Percentiles rank a stretch among this genome's conserved stretches.
phyloP scores from a whole-genome alignment of 1,140 invertebrate species.

The Odontomachus brunneus region DNA sequence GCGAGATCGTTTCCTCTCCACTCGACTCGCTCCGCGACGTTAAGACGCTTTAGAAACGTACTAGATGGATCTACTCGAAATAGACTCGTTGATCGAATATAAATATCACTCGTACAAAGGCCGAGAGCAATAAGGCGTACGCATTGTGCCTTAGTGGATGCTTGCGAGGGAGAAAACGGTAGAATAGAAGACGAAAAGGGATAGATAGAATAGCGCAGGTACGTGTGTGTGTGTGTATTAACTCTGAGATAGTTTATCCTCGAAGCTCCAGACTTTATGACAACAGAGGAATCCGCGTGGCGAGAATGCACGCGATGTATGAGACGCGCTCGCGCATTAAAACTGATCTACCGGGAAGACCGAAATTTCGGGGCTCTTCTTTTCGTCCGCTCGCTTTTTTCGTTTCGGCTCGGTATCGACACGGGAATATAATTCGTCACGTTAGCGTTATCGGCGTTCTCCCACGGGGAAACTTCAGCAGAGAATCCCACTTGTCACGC shows the following conservation, averaged over 20 bases:
- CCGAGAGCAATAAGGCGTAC: slow-evolving; percentile 14
- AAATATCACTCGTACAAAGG: slow-evolving; percentile 56
- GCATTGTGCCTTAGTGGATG: slow-evolving; percentile 27
- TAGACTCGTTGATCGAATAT: slow-evolving; percentile 57
- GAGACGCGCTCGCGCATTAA: background rate
- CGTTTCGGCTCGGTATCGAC: no score
- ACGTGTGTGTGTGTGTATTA: background rate
- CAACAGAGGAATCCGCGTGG: slow-evolving; percentile 6
- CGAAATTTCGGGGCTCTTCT: background rate
- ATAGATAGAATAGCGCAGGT: no score
- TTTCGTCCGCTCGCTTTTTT: no score
- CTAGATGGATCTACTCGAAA: slow-evolving; percentile 54
- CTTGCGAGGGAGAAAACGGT: slow-evolving; percentile 20
- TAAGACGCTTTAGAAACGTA: slow-evolving; percentile 50
- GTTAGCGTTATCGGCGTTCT: background rate
- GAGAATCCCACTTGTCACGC: background rate
- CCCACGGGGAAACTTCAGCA: background rate
- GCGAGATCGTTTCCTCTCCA: slow-evolving; percentile 30
- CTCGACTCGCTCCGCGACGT: slow-evolving; percentile 29
- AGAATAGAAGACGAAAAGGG: background rate
- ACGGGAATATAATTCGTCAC: background rate
- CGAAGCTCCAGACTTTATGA: background rate
- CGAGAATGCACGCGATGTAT: background rate
- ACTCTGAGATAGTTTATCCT: slow-evolving; percentile 20
- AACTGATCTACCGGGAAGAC: background rate